Percentiles rank a stretch among this genome's conserved stretches.
phyloP scores from a whole-genome alignment of 2,797 vertebrate genomes.

The Gobionotothen gibberifrons region DNA sequence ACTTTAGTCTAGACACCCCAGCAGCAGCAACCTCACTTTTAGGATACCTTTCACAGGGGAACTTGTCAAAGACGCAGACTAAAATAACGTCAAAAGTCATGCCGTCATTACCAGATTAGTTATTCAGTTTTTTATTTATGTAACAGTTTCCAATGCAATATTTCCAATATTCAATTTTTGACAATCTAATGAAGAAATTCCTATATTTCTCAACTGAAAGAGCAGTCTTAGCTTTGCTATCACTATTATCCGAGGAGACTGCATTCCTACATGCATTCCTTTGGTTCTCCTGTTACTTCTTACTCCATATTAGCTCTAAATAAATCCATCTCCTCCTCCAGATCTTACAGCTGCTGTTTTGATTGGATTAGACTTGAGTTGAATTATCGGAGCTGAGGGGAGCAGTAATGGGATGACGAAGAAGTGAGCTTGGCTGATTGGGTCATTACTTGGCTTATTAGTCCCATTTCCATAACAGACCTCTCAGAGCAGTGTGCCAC shows the following conservation, averaged over 20 bases:
- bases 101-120: conserved; percentile 20
- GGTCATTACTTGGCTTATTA: conserved; percentile 75
- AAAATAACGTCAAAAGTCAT: conserved; percentile 39
- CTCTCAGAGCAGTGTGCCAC: conserved; percentile 30
- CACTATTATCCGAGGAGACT: neutral
- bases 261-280: conserved; percentile 4
- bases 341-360: conserved; percentile 59
- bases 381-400: conserved; percentile 67
- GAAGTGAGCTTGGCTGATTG: conserved; percentile 60
- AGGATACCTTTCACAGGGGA: conserved; percentile 43
- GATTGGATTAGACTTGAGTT: conserved; percentile 67
- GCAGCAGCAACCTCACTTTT: conserved; percentile 41
- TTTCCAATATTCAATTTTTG: too few species aligned
- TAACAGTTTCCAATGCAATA: conserved; percentile 7
- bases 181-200: too few species aligned
- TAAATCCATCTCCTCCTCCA: conserved; percentile 53
- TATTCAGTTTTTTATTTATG: conserved; percentile 20
- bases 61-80: conserved; percentile 48
- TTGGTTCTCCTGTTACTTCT: conserved; percentile 24
- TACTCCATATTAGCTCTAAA: conserved; percentile 50
- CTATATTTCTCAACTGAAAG: neutral
- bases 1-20: conserved; percentile 54
- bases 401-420: conserved; percentile 63
- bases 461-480: conserved; percentile 52
- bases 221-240: neutral